phyloP scores from a whole-genome alignment of 2,113 vertebrate genomes.

The Nanorana parkeri region DNA sequence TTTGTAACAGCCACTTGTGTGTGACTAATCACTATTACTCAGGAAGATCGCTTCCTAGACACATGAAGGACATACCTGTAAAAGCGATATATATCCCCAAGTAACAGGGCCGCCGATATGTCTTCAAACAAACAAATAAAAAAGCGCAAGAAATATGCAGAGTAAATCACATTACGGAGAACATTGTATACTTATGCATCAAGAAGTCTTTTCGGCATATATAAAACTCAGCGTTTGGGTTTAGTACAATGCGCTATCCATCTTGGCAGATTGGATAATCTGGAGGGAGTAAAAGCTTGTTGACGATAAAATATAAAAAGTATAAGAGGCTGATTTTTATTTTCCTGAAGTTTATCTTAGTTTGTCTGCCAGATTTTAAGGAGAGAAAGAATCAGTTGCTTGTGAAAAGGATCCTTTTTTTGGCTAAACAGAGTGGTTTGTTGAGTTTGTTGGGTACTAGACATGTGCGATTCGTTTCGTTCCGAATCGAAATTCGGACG shows the following conservation, averaged over 20 bases:
- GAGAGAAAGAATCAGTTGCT: too few species aligned
- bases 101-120: neutral
- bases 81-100: neutral
- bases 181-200: neutral
- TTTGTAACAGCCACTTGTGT: conserved; percentile 42
- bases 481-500: too few species aligned
- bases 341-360: neutral
- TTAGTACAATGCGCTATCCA: neutral
- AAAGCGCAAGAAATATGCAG: neutral
- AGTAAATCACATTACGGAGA: conserved; percentile 10
- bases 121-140: conserved; percentile 24
- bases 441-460: too few species aligned
- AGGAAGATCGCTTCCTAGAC: neutral
- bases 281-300: conserved; percentile 2
- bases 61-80: conserved; percentile 37
- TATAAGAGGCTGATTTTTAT: neutral
- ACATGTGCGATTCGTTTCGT: too few species aligned
- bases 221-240: neutral
- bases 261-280: conserved; percentile 13
- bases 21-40: conserved; percentile 43
- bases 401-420: too few species aligned
- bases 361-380: neutral
- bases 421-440: too few species aligned
- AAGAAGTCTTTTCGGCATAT: neutral
- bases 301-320: conserved; percentile 1